Evolutionary conservation across 1,140 invertebrate species (phyloP).

Genomic region (Yoshiicerus persimilis): DNA sequence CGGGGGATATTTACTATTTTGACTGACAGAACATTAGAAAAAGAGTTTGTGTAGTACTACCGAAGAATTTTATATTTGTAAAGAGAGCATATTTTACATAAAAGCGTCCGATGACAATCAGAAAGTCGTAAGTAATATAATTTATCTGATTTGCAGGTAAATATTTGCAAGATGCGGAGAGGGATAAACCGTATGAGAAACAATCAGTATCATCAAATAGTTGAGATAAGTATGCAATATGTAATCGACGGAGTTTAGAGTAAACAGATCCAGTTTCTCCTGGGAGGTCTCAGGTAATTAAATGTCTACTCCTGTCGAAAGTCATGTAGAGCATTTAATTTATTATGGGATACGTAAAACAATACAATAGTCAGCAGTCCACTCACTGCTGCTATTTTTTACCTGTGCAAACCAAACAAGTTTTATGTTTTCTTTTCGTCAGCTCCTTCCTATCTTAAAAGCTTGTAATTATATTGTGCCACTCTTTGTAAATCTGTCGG

Average conservation of each 20-base stretch:
- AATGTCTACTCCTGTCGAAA: conserved; percentile 8
- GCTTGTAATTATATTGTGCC: background rate
- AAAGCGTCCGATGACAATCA: background rate
- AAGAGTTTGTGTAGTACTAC: too few species aligned
- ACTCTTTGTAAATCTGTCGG: background rate
- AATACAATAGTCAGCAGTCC: background rate
- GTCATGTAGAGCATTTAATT: conserved; percentile 16
- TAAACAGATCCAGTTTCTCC: conserved; percentile 16
- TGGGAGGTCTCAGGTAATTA: conserved; percentile 2
- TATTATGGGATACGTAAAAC: background rate
- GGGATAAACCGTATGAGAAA: background rate
- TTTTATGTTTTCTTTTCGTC: background rate
- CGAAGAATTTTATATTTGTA: background rate
- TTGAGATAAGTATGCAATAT: background rate
- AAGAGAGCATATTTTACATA: background rate
- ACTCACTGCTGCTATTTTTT: background rate
- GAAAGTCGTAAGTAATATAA: background rate
- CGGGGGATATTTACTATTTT: too few species aligned
- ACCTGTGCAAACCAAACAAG: background rate
- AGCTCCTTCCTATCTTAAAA: background rate
- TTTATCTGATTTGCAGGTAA: background rate
- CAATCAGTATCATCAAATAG: background rate
- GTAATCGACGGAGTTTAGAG: background rate
- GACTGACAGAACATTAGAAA: too few species aligned
- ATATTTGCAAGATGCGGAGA: background rate